These are phyloP conservation scores for Cepaea nemoralis DNA, from an alignment of 1,140 invertebrate genomes.

Conservation along the genomic window DNA sequence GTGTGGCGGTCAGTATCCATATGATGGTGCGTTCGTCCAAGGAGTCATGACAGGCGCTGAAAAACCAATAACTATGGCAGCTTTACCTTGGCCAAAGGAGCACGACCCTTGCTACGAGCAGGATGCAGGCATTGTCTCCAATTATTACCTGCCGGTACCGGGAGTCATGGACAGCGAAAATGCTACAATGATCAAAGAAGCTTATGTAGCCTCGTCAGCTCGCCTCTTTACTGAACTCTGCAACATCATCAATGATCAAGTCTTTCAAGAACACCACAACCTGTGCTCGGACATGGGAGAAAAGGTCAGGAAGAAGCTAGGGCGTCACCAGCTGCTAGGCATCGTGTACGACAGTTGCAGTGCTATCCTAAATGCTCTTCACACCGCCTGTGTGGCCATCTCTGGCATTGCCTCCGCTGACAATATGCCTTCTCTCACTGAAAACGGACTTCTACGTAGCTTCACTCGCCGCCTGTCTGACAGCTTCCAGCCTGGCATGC, in stretches of 20 bases:
- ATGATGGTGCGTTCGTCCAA: constrained; percentile 46
- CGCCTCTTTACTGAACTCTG: constrained; percentile 28
- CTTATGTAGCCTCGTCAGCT: constrained; percentile 34
- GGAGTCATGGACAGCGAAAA: constrained; percentile 38
- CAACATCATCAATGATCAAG: constrained; percentile 28
- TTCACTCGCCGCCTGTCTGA: constrained; percentile 25
- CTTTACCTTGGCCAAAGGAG: constrained; percentile 47
- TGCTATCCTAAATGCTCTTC: constrained; percentile 42
- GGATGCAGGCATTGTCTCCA: constrained; percentile 25
- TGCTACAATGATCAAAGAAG: constrained; percentile 37
- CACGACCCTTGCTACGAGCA: constrained; percentile 40
- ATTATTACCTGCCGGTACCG: constrained; percentile 47
- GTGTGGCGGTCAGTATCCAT: constrained; percentile 46
- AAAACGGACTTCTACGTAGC: constrained; percentile 19
- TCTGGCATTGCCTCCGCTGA: constrained; percentile 16
- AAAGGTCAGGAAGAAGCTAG: constrained; percentile 37
- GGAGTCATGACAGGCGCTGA: constrained; percentile 42
- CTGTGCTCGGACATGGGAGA: constrained; percentile 46
- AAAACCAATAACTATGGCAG: constrained; percentile 38
- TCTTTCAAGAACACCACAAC: constrained; percentile 36
- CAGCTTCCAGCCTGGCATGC: constrained; percentile 27
- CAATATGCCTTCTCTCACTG: constrained; percentile 8
- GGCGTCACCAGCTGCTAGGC: constrained; percentile 17
- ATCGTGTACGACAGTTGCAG: constrained; percentile 44
- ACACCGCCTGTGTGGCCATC: constrained; percentile 39